Base-by-base conservation (phyloP, 2,113 vertebrate genomes). In the Caracal caracal region DNA sequence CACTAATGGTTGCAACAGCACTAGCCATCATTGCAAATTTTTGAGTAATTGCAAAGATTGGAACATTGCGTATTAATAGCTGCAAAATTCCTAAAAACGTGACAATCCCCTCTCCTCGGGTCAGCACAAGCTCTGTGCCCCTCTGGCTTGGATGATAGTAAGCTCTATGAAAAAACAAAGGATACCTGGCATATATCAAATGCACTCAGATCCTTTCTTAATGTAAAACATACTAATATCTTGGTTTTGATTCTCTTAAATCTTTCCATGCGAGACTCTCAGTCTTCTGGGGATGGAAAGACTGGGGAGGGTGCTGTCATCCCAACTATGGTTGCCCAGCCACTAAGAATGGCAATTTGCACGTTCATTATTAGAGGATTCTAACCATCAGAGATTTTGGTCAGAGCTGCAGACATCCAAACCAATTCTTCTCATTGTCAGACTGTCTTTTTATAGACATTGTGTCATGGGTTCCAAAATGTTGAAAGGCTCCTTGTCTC, bases 171-270 rank as follows among this genome's bases (percentile, higher is more conserved):
- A 24, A 76, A 56, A 53, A 51, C 11, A 11, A 82, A 79, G 87
- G 43, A 40, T 8, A 35, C 30, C 15, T 13, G 28, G 81, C 7
- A 70, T 5, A 17, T 37, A 56, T 13, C n/a, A 87, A 35, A 90
- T 33, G 26, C 10, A 43, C 73, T 28, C 5, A 73, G 81, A 87
- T 53, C 7, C 70, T 65, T 95, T 90, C 37, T 66, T 85, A 56
- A 85, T 40, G 59, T 3, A 94, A 91, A 92, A 86, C 10, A 22
- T 76, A 79, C 37, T 79, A 28, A 35, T n/a, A 33, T 80, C 30
- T 85, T 95, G 49, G 1, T 56, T 97, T 85, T 94, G 75, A 81
- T 71, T 85, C 56, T 89, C 68, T 87, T 61, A 61, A 79, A 73
- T 61, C 28, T 35, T 78, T 81, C 47, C 63, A 9, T 33, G n/a